Base-by-base conservation (phyloP, 2,113 vertebrate species). In the Glareola pratincola region DNA sequence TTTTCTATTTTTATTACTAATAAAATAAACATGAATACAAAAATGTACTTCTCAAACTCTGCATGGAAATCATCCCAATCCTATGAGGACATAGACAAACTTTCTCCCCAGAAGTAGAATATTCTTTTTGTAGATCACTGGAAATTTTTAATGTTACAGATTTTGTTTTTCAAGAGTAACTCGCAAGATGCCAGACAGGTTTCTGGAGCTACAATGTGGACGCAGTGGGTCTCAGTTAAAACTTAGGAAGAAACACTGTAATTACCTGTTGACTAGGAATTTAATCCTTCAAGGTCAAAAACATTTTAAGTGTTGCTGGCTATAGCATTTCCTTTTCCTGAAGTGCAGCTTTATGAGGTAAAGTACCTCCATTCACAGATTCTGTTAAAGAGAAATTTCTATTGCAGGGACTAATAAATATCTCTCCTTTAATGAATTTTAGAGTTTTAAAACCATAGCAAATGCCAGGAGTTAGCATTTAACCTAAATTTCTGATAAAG, bases 401-500 rank as follows among this genome's bases (percentile, higher is more conserved):
- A 50, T 26, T 68, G 47, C 27, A 85, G 69, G 39, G 83, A 82
- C 41, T 68, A 39, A 85, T 82, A 87, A 85, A 86, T 87, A 34
- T 54, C 57, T 48, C 16, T 50, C 41, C 30, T 85, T 72, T 72
- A 92, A 91, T 90, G 39, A 95, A 96, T 81, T 95, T 81, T 27
- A 82, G 30, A 91, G 36, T 87, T 91, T 87, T 56, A 89, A 94
- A 91, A 64, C 69, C 77, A 81, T 22, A 87, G 41, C 21, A 77
- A 93, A 93, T 62, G 34, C 43, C 56, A 92, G 36, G 74, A 88
- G 77, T 75, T 85, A 92, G 95, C 73, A 81, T 91, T 94, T 94
- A 93, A 83, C 85, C 82, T 85, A 83, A 68, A 90, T 88, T 94
- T 88, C 71, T 60, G 36, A 57, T 74, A 96, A 90, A 93, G 78